These are phyloP conservation scores for Adelges cooleyi DNA, from an alignment of 1,140 invertebrate species.

Conservation along the genomic window DNA sequence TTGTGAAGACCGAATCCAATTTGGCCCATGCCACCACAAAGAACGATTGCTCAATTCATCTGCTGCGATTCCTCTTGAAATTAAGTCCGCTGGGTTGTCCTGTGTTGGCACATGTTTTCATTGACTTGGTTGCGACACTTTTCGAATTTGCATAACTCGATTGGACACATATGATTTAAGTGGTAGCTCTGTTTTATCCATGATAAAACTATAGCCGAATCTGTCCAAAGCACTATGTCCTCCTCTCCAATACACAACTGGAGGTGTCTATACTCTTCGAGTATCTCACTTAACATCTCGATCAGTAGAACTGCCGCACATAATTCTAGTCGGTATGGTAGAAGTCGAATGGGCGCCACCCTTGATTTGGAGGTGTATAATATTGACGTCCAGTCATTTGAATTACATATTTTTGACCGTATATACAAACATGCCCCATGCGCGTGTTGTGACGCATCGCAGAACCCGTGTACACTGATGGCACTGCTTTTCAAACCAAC, in stretches of 20 bases:
- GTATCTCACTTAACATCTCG: no score
- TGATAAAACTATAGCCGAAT: not conserved
- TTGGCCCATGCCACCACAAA: no score
- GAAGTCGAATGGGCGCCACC: constrained; percentile 32
- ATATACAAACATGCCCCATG: constrained; percentile 37
- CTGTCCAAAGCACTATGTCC: not conserved
- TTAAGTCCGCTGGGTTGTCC: no score
- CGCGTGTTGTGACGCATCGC: constrained; percentile 37
- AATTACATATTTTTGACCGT: constrained; percentile 30
- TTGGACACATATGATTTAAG: not conserved
- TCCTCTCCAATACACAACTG: not conserved
- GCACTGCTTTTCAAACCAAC: no score
- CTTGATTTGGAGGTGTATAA: constrained; percentile 32
- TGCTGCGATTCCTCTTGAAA: no score
- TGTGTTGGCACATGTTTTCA: not conserved
- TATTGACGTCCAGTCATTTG: no score
- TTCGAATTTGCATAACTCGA: not conserved
- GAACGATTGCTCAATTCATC: no score
- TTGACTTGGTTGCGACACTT: not conserved
- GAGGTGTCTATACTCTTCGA: not conserved
- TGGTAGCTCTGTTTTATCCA: not conserved
- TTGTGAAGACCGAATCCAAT: no score
- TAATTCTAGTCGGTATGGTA: constrained; percentile 40
- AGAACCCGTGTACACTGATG: constrained; percentile 35
- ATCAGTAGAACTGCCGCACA: constrained; percentile 38